These are phyloP conservation scores for Heteractis magnifica DNA, from an alignment of 92 coral and sea anemone genomes.

Conservation along the genomic window DNA sequence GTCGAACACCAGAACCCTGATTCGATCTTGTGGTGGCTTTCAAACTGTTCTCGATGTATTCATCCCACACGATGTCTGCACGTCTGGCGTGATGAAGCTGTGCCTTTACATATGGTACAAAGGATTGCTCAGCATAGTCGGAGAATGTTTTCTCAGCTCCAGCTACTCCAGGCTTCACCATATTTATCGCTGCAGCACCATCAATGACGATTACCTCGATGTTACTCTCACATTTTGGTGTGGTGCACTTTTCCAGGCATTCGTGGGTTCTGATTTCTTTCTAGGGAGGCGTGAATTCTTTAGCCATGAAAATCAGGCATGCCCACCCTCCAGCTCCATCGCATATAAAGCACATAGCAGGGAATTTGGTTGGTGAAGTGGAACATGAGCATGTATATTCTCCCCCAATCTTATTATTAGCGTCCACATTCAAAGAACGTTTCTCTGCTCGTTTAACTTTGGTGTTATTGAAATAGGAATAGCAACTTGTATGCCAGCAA, in stretches of 20 bases:
- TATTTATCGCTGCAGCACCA: not conserved
- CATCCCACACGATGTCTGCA: conserved; percentile 59
- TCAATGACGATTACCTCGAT: not conserved
- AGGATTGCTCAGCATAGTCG: not conserved
- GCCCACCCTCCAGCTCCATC: conserved; percentile 30
- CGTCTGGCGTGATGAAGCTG: conserved; percentile 46
- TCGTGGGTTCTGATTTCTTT: conserved; percentile 49
- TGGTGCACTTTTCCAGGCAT: not conserved
- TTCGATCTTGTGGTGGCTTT: conserved; percentile 46
- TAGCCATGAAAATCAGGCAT: conserved; percentile 50
- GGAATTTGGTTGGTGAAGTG: too few relatives aligned
- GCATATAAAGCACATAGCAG: too few relatives aligned
- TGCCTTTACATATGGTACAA: conserved; percentile 28
- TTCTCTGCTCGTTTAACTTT: too few relatives aligned
- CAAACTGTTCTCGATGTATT: conserved; percentile 36
- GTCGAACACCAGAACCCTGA: conserved; percentile 42
- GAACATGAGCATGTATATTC: too few relatives aligned
- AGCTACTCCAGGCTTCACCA: not conserved
- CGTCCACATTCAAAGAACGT: too few relatives aligned
- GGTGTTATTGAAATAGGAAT: too few relatives aligned
- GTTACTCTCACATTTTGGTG: not conserved
- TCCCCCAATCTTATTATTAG: too few relatives aligned
- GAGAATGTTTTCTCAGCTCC: not conserved
- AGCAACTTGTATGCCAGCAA: too few relatives aligned
- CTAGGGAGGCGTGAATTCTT: conserved; percentile 60